These are phyloP conservation scores for Pseudolycoriella hygida DNA, from an alignment of 2,888 invertebrate species.

Conservation along the genomic window DNA sequence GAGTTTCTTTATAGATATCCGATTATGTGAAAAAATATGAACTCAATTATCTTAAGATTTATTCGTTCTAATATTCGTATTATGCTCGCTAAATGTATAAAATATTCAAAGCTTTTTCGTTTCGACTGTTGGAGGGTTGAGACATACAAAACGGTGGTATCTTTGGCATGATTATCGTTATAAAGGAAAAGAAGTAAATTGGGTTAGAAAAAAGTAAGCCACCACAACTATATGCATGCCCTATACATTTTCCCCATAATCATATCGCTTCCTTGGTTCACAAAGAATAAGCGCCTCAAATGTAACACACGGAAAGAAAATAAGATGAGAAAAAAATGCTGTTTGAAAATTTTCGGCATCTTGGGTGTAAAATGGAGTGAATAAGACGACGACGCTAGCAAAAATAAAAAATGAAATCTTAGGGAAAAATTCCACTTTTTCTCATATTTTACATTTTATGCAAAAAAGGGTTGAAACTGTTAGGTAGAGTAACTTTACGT, in stretches of 20 bases:
- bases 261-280: too few relatives aligned
- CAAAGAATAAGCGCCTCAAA: too few relatives aligned
- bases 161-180: too few relatives aligned
- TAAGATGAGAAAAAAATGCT: too few relatives aligned
- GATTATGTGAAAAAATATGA: slow-evolving; percentile 1
- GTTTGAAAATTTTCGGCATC: too few relatives aligned
- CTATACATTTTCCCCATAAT: too few relatives aligned
- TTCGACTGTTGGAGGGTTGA: neutral
- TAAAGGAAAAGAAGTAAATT: neutral
- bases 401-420: neutral
- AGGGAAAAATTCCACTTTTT: too few relatives aligned
- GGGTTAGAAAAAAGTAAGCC: neutral
- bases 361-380: neutral
- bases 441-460: too few relatives aligned
- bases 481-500: neutral
- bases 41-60: slow-evolving; percentile 1
- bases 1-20: slow-evolving; percentile 1
- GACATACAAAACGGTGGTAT: too few relatives aligned
- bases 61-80: neutral
- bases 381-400: neutral
- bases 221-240: too few relatives aligned
- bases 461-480: neutral
- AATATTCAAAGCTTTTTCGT: neutral
- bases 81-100: neutral
- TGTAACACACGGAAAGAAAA: too few relatives aligned